A percentile compares a stretch with the other conserved stretches of the same genome.
phyloP scores from a whole-genome alignment of 2,888 invertebrate species.

The Drosophila anceps region DNA sequence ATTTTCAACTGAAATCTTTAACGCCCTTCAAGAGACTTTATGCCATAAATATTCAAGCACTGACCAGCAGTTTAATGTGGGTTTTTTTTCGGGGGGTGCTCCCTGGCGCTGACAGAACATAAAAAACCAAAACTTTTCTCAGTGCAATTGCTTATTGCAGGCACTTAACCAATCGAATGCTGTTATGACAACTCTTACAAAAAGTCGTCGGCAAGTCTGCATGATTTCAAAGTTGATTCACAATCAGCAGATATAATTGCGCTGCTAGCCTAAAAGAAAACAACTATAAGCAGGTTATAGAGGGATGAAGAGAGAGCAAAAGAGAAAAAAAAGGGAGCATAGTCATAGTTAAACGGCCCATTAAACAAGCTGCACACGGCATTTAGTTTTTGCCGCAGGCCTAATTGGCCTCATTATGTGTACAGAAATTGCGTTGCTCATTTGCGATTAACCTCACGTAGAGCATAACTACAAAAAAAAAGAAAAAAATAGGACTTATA shows the following conservation, averaged over 20 bases:
- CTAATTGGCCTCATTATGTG: slow-evolving; percentile 78
- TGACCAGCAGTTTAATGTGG: background rate
- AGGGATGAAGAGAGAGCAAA: background rate
- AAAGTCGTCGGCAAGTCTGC: slow-evolving; percentile 5
- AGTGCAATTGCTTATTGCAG: background rate
- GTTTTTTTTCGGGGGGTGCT: background rate
- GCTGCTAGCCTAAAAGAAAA: background rate
- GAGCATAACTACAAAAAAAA: slow-evolving; percentile 53
- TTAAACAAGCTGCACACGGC: slow-evolving; percentile 76
- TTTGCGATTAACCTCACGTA: slow-evolving; percentile 77
- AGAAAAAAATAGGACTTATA: slow-evolving; percentile 15
- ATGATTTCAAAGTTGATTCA: background rate
- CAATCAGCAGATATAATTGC: background rate
- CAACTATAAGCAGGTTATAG: background rate
- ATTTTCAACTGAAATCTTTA: background rate
- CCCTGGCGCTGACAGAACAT: background rate
- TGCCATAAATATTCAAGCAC: background rate
- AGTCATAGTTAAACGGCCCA: slow-evolving; percentile 65
- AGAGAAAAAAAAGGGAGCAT: slow-evolving; percentile 4
- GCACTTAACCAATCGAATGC: background rate
- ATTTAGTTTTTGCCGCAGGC: slow-evolving; percentile 76
- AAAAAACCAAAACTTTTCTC: background rate
- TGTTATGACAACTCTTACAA: background rate
- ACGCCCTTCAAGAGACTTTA: background rate
- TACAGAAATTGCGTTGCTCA: slow-evolving; percentile 64